These are phyloP conservation scores for Merluccius polli DNA, from an alignment of 2,797 vertebrate species.

Conservation along the genomic window DNA sequence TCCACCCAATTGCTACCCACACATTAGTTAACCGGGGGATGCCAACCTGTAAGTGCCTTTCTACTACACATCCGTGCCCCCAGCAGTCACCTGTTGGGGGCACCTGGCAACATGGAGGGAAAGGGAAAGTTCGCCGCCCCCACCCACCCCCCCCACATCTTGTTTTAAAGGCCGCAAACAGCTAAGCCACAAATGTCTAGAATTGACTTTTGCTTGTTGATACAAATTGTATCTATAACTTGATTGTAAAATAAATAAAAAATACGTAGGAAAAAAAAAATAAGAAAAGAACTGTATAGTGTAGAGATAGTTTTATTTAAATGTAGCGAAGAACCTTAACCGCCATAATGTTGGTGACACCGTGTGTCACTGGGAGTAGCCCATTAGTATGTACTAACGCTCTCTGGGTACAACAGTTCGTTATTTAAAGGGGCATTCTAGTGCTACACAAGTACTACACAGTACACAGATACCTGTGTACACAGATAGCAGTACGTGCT, in stretches of 20 bases:
- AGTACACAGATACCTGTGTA: slow-evolving; percentile 63
- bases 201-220: slow-evolving; percentile 99
- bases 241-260: slow-evolving; percentile 91
- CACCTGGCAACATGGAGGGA: neutral
- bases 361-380: slow-evolving; percentile 97
- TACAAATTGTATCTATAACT: slow-evolving; percentile 99
- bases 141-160: slow-evolving; percentile 6
- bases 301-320: slow-evolving; percentile 80
- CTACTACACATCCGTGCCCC: neutral
- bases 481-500: slow-evolving; percentile 41
- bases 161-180: slow-evolving; percentile 76
- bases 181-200: slow-evolving; percentile 94
- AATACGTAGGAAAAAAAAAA: slow-evolving; percentile 62
- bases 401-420: slow-evolving; percentile 88
- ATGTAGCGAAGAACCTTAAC: slow-evolving; percentile 59
- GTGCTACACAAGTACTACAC: slow-evolving; percentile 58
- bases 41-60: neutral
- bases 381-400: slow-evolving; percentile 84
- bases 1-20: neutral
- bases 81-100: neutral
- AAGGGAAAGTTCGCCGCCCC: neutral
- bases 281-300: slow-evolving; percentile 89
- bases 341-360: slow-evolving; percentile 96
- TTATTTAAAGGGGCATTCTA: slow-evolving; percentile 82
- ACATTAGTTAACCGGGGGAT: neutral